Evolutionary conservation across 2,113 vertebrate species (phyloP).

Genomic region (Dinomys branickii): DNA sequence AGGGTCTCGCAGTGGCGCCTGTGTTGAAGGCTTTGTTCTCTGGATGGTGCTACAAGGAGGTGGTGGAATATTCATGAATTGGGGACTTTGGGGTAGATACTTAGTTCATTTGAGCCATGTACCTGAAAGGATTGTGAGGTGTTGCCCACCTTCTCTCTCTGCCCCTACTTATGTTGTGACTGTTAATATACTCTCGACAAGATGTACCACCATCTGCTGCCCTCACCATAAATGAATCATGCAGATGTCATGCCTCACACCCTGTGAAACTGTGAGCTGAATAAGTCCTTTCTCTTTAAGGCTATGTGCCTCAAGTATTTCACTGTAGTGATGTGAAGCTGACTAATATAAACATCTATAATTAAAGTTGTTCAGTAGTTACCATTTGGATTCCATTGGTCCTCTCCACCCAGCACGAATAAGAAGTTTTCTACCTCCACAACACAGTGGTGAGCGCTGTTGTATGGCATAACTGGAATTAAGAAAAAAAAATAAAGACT

Average conservation of each 20-base stretch:
- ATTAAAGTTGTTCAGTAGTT: conserved; percentile 59
- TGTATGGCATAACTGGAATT: conserved; percentile 99
- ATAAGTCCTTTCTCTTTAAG: not conserved
- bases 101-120: not conserved
- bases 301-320: not conserved
- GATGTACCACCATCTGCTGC: too few species aligned
- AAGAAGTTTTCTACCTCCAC: conserved; percentile 99
- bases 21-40: not conserved
- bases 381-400: conserved; percentile 99
- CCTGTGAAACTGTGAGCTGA: not conserved
- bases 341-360: not conserved
- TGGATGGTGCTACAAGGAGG: not conserved
- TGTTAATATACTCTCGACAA: not conserved
- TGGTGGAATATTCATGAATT: not conserved
- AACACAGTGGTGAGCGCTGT: conserved; percentile 99
- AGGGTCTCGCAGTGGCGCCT: not conserved
- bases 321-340: not conserved
- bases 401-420: conserved; percentile 97
- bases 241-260: not conserved
- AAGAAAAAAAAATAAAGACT: conserved; percentile 65
- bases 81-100: not conserved
- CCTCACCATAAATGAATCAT: not conserved
- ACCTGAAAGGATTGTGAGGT: not conserved
- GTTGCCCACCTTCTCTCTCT: not conserved
- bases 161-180: not conserved